Conservation (phyloP, 2,113 vertebrate genomes). For the Edolisoma coerulescens region DNA sequence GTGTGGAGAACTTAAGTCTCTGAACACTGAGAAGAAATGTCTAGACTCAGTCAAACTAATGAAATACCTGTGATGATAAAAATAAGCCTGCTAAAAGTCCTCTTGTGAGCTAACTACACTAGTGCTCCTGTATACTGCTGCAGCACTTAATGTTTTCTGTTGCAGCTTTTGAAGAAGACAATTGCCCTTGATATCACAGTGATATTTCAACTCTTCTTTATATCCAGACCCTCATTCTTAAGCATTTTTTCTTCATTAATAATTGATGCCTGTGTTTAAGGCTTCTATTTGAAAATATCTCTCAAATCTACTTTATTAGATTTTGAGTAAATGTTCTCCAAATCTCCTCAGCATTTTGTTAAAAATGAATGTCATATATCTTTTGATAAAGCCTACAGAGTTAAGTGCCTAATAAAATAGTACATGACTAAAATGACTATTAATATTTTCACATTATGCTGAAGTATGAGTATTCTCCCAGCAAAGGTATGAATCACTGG, state of each 20-base stretch:
- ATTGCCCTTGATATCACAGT: slow-evolving; percentile 14
- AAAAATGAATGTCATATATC: slow-evolving; percentile 76
- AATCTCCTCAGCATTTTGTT: slow-evolving; percentile 69
- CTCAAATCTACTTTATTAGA: slow-evolving; percentile 70
- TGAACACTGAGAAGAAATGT: background rate
- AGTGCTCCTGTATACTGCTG: background rate
- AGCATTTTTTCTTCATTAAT: slow-evolving; percentile 68
- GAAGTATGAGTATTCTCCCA: slow-evolving; percentile 58
- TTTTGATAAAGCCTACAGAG: slow-evolving; percentile 72
- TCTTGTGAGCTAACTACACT: background rate
- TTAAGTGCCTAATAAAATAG: slow-evolving; percentile 76
- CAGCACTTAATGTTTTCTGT: slow-evolving; percentile 23
- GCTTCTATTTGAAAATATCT: slow-evolving; percentile 61
- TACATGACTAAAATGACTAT: slow-evolving; percentile 74
- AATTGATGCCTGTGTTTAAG: slow-evolving; percentile 66
- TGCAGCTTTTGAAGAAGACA: slow-evolving; percentile 26
- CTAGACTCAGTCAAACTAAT: background rate
- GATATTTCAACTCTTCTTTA: slow-evolving; percentile 60
- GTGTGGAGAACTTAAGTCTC: background rate
- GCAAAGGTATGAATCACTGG: slow-evolving; percentile 74
- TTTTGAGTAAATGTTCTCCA: slow-evolving; percentile 73
- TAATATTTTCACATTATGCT: slow-evolving; percentile 74
- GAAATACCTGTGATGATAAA: background rate
- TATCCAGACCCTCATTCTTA: slow-evolving; percentile 49
- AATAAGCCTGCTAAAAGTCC: background rate